Conservation (phyloP, 2,797 vertebrate genomes). For the Hylomyscus alleni region DNA sequence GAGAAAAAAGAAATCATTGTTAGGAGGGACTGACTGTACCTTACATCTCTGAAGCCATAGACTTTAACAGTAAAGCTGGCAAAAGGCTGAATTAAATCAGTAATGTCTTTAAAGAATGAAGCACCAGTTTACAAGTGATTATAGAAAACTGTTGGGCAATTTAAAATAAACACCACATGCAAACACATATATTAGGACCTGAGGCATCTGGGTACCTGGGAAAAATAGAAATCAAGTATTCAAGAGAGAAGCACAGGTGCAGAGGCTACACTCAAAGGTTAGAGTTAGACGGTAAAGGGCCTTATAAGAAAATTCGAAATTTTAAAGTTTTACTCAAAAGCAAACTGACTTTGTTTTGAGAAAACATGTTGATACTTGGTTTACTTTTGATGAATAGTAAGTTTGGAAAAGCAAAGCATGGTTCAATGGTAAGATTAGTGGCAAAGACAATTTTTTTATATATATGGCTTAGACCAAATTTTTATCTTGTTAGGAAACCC, state of each 20-base stretch:
- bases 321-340: neutral
- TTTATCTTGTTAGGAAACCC: neutral
- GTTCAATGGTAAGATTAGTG: neutral
- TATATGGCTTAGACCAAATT: neutral
- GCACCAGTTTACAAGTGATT: neutral
- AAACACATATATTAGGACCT: neutral
- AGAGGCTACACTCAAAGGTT: neutral
- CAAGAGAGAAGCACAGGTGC: neutral
- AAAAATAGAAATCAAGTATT: neutral
- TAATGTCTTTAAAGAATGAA: neutral
- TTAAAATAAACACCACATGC: neutral
- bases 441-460: too few species aligned
- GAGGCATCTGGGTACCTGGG: neutral
- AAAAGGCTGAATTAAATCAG: neutral
- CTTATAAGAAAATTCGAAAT: neutral
- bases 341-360: constrained; percentile 2
- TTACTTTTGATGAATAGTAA: neutral
- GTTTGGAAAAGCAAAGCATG: neutral
- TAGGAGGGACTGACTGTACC: neutral
- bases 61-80: neutral
- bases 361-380: neutral
- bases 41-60: neutral
- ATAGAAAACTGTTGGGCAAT: neutral
- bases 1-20: neutral
- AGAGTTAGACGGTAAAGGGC: neutral